Percentiles rank a stretch among this genome's conserved stretches.
Conservation (phyloP, 2,797 vertebrate genomes). For the Leptatherina wallacei region DNA sequence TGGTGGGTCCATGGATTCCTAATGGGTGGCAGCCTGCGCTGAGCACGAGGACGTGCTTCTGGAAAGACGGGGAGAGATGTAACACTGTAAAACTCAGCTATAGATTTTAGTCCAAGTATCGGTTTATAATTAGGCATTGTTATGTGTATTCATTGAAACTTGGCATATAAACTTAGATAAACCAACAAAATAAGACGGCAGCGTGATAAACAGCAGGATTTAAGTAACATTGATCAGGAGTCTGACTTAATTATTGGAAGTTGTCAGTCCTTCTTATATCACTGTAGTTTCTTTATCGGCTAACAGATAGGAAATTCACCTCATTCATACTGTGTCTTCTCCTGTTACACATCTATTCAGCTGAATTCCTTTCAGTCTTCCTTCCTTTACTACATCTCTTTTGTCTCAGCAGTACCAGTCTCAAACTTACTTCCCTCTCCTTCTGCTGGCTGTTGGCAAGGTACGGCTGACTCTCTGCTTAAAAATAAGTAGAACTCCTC, state of each 20-base stretch:
- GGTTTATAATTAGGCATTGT: background rate
- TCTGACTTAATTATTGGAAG: conserved; percentile 23
- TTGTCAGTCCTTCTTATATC: conserved; percentile 23
- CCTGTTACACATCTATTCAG: background rate
- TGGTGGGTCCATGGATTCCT: too few species aligned
- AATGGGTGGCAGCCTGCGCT: too few species aligned
- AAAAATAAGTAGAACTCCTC: background rate
- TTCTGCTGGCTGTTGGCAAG: conserved; percentile 12
- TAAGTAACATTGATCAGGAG: conserved; percentile 18
- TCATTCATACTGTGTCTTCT: background rate
- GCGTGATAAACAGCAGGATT: conserved; percentile 10
- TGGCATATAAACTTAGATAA: background rate
- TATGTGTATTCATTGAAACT: background rate
- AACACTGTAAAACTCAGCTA: background rate
- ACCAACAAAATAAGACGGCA: background rate
- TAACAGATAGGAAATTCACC: conserved; percentile 25
- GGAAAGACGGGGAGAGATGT: too few species aligned
- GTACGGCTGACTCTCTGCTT: conserved; percentile 9
- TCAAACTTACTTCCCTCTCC: conserved; percentile 20
- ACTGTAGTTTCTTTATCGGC: conserved; percentile 15
- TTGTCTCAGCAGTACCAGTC: conserved; percentile 15
- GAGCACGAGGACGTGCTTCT: too few species aligned
- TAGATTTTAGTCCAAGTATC: background rate
- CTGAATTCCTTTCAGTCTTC: background rate
- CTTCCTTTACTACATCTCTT: background rate